Evolutionary conservation across 2,113 vertebrate species (phyloP).

Genomic region (Caranx ignobilis): DNA sequence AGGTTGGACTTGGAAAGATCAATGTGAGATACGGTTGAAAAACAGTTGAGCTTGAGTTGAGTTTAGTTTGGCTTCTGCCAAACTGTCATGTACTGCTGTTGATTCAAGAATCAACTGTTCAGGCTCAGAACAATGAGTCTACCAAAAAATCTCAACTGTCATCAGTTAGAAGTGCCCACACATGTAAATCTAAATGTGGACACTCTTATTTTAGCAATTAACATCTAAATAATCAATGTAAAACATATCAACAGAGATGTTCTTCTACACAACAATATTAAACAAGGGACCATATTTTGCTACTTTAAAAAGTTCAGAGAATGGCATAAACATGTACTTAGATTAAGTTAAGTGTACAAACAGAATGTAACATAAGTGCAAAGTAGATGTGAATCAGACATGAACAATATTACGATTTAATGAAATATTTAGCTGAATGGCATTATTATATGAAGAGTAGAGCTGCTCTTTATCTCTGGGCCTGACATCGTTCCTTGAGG

Average conservation of each 20-base stretch:
- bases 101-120: neutral
- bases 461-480: constrained; percentile 46
- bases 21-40: neutral
- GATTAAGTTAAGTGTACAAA: neutral
- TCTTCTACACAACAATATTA: constrained; percentile 28
- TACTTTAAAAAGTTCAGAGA: constrained; percentile 35
- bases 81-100: too few relatives aligned
- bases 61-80: neutral
- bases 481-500: constrained; percentile 16
- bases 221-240: neutral
- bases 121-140: neutral
- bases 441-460: constrained; percentile 1
- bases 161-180: neutral
- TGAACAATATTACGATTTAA: neutral
- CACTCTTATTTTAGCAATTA: neutral
- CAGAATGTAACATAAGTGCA: constrained; percentile 7
- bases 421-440: neutral
- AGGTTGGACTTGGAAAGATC: neutral
- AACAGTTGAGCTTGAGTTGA: neutral
- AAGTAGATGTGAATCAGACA: neutral
- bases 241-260: constrained; percentile 18
- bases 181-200: neutral
- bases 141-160: neutral
- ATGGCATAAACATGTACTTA: constrained; percentile 17
- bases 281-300: neutral